phyloP scores from a whole-genome alignment of 1,140 invertebrate species.

The Papilio dardanus region DNA sequence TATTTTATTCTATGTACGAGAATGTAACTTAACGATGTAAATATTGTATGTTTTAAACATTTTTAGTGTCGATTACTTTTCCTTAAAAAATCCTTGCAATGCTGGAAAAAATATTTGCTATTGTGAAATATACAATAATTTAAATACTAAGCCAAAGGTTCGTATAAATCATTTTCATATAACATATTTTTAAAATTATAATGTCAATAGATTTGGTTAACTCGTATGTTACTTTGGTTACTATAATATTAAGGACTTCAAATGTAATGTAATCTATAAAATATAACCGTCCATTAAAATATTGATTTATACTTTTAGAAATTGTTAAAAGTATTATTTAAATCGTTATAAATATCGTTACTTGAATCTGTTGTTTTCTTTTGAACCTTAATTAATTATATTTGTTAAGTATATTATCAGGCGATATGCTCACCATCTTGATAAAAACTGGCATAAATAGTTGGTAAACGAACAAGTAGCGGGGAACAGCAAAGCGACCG shows the following conservation, averaged over 20 bases:
- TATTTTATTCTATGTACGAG: not conserved
- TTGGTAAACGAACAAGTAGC: too few species aligned
- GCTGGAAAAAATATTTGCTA: too few species aligned
- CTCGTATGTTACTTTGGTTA: not conserved
- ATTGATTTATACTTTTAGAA: not conserved
- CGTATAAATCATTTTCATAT: not conserved
- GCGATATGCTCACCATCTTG: too few species aligned
- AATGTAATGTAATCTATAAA: not conserved
- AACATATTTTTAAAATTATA: not conserved
- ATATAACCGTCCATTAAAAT: not conserved
- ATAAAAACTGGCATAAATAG: too few species aligned
- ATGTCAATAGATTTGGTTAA: not conserved
- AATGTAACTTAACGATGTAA: conserved; percentile 7
- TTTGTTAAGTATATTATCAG: too few species aligned
- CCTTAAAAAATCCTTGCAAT: too few species aligned
- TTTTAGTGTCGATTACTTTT: too few species aligned
- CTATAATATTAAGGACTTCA: not conserved
- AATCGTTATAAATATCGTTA: conserved; percentile 1
- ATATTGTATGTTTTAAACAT: not conserved
- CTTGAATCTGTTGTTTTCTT: not conserved
- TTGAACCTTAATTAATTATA: not conserved
- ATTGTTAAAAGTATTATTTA: not conserved
- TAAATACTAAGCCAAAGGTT: not conserved
- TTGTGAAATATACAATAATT: not conserved
- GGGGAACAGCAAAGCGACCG: too few species aligned